Evolutionary conservation across 2,113 vertebrate species (phyloP).

Genomic region (Tautogolabrus adspersus): DNA sequence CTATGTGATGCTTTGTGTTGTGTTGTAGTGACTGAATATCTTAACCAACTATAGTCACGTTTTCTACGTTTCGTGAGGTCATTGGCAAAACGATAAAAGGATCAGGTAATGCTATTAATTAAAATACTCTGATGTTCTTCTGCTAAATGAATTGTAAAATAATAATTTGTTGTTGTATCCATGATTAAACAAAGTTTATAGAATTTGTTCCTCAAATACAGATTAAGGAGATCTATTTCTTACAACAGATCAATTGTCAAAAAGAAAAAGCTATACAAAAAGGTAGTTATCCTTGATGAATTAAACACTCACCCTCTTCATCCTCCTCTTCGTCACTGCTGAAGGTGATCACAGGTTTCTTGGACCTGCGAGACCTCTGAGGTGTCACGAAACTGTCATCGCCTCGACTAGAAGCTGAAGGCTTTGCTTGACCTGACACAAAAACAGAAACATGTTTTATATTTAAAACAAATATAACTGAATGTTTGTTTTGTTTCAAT

Average conservation of each 20-base stretch:
- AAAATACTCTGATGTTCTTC: too few species aligned
- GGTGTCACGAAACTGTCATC: slow-evolving; percentile 87
- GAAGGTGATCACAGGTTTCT: slow-evolving; percentile 85
- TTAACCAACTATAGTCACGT: not conserved
- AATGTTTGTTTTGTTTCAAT: too few species aligned
- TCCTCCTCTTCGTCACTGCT: slow-evolving; percentile 91
- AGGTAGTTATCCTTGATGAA: not conserved
- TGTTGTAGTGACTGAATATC: not conserved
- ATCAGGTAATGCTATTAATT: too few species aligned
- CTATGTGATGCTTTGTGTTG: not conserved
- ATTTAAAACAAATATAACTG: too few species aligned
- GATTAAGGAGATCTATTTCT: too few species aligned
- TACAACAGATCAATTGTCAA: too few species aligned
- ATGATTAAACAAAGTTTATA: too few species aligned
- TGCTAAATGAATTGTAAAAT: too few species aligned
- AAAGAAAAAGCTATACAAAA: not conserved
- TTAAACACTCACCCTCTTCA: slow-evolving; percentile 78
- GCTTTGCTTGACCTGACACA: slow-evolving; percentile 73
- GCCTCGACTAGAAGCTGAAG: slow-evolving; percentile 40
- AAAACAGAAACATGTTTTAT: not conserved
- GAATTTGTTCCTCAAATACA: too few species aligned
- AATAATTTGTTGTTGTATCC: too few species aligned
- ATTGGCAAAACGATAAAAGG: too few species aligned
- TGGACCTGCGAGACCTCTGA: slow-evolving; percentile 68
- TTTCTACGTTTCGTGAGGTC: not conserved